Evolutionary conservation across 1,140 invertebrate species (phyloP).

Genomic region (Anoplolepis gracilipes): DNA sequence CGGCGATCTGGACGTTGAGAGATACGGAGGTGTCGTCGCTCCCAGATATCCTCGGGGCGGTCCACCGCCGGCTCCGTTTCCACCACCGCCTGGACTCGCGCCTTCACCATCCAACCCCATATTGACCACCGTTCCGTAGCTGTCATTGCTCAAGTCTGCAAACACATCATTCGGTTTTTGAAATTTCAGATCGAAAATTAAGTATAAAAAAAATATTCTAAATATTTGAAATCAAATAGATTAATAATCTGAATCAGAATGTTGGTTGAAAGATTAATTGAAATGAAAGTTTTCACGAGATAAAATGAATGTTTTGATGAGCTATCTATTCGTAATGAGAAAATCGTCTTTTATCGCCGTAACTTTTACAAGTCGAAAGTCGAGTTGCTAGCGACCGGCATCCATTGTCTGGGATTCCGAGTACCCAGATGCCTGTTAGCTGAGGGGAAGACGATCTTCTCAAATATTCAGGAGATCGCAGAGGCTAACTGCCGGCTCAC

Average conservation of each 20-base stretch:
- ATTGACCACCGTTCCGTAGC: conserved; percentile 93
- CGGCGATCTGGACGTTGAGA: conserved; percentile 92
- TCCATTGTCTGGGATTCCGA: conserved; percentile 43
- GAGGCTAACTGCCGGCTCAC: conserved; percentile 82
- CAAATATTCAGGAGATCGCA: conserved; percentile 85
- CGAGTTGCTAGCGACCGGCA: conserved; percentile 41
- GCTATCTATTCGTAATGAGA: conserved; percentile 17
- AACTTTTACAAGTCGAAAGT: conserved; percentile 34
- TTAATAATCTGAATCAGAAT: neutral
- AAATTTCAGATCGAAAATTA: neutral
- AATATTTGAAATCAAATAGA: neutral
- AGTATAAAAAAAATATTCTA: neutral
- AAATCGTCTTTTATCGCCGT: conserved; percentile 12
- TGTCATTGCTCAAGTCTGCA: conserved; percentile 94
- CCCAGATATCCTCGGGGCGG: conserved; percentile 87
- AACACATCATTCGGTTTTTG: neutral
- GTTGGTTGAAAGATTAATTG: neutral
- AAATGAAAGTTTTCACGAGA: neutral
- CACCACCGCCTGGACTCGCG: conserved; percentile 91
- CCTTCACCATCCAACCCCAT: conserved; percentile 91
- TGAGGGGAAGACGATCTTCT: conserved; percentile 77
- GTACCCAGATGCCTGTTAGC: conserved; percentile 52
- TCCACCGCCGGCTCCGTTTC: conserved; percentile 85
- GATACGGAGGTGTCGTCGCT: conserved; percentile 91
- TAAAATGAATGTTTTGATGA: too few relatives aligned